These are phyloP conservation scores for Antennarius maculatus DNA, from an alignment of 2,797 vertebrate species.

Conservation along the genomic window DNA sequence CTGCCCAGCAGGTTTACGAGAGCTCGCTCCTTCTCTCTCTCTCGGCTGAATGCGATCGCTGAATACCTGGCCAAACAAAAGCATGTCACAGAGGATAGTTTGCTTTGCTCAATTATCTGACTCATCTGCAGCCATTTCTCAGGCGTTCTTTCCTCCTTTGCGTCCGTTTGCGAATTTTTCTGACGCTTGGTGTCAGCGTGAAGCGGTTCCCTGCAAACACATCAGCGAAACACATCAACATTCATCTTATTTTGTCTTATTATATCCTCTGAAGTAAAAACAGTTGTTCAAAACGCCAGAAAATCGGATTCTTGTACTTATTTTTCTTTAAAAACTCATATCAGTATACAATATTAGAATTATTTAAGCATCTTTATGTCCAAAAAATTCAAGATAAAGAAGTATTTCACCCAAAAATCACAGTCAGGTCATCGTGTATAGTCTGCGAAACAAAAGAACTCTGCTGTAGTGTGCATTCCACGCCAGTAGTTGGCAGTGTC, in stretches of 20 bases:
- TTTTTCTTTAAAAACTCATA: no score
- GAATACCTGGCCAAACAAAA: slow-evolving; percentile 28
- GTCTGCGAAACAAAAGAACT: no score
- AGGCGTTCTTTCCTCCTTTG: background rate
- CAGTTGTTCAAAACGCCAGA: slow-evolving; percentile 17
- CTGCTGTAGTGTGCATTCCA: no score
- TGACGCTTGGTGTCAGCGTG: slow-evolving; percentile 6
- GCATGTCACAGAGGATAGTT: slow-evolving; percentile 22
- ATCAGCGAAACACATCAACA: no score
- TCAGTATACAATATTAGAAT: no score
- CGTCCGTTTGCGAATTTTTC: slow-evolving; percentile 21
- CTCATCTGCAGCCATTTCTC: slow-evolving; percentile 29
- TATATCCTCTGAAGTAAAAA: slow-evolving; percentile 17
- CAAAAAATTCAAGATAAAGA: background rate
- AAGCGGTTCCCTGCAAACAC: slow-evolving; percentile 4
- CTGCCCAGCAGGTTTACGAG: slow-evolving; percentile 51
- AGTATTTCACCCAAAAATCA: no score
- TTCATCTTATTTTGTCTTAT: slow-evolving; percentile 4
- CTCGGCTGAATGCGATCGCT: slow-evolving; percentile 27
- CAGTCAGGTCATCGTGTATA: no score
- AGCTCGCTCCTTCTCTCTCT: background rate
- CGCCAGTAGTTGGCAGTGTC: no score
- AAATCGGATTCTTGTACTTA: no score
- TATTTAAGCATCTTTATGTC: background rate
- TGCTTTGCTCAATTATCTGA: slow-evolving; percentile 30